phyloP scores from a whole-genome alignment of 2,113 vertebrate species.

The Tragelaphus imberbis region DNA sequence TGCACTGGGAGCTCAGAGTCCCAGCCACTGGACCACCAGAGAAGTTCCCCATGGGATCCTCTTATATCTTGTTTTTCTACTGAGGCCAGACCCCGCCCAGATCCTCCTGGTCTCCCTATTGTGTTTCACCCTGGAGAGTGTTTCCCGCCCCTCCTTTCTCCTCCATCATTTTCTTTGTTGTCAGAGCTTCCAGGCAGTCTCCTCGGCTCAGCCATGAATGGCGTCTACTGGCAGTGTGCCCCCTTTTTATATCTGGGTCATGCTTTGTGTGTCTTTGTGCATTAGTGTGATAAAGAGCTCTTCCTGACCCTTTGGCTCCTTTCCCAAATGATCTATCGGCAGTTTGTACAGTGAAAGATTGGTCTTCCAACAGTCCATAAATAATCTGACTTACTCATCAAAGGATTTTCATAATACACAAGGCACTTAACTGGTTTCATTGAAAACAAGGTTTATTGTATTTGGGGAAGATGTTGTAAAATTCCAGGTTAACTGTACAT shows the following conservation, averaged over 20 bases:
- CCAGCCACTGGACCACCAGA: background rate
- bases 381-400: conserved; percentile 30
- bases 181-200: background rate
- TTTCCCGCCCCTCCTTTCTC: background rate
- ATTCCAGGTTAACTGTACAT: background rate
- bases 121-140: background rate
- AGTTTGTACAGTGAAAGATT: conserved; percentile 11
- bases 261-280: conserved; percentile 38
- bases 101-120: background rate
- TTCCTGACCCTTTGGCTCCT: background rate
- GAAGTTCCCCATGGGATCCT: background rate
- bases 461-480: conserved; percentile 15
- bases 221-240: background rate
- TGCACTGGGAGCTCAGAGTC: background rate
- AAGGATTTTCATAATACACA: background rate
- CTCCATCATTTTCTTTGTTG: background rate
- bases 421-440: background rate
- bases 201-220: background rate
- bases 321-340: background rate
- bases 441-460: background rate
- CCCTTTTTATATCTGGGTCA: background rate
- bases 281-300: background rate
- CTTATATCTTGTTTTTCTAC: background rate
- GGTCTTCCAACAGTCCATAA: conserved; percentile 22
- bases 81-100: background rate